A percentile compares a stretch with the other conserved stretches of the same genome.
phyloP scores from a whole-genome alignment of 2,113 vertebrate genomes.

The Burhinus bistriatus region DNA sequence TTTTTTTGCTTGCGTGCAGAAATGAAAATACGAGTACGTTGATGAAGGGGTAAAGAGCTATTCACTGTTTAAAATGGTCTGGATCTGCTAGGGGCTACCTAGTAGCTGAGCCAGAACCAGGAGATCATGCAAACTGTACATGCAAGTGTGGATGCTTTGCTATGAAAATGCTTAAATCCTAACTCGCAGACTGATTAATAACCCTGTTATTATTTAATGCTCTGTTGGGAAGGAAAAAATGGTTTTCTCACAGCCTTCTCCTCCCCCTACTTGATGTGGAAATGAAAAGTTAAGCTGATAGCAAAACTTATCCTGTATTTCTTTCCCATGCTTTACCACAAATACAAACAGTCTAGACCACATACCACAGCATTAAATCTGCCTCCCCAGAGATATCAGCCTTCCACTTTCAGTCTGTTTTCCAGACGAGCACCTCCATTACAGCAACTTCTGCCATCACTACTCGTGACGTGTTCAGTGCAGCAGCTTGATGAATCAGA shows the following conservation, averaged over 20 bases:
- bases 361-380: constrained; percentile 12
- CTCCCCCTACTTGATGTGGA: not conserved
- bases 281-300: constrained; percentile 13
- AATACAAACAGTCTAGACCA: not conserved
- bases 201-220: not conserved
- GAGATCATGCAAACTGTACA: not conserved
- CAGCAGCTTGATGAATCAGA: not conserved
- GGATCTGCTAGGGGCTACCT: not conserved
- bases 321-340: not conserved
- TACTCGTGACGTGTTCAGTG: not conserved
- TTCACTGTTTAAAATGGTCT: not conserved
- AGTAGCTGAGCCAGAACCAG: not conserved
- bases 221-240: not conserved
- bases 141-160: not conserved
- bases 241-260: not conserved
- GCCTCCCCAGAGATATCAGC: not conserved
- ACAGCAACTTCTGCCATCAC: not conserved
- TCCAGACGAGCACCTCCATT: not conserved
- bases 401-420: not conserved
- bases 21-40: not conserved
- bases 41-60: not conserved
- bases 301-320: not conserved
- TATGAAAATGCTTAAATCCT: not conserved
- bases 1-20: not conserved
- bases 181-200: constrained; percentile 9